Evolutionary conservation across 2,797 vertebrate species (phyloP).

Genomic region (Mus minutoides): DNA sequence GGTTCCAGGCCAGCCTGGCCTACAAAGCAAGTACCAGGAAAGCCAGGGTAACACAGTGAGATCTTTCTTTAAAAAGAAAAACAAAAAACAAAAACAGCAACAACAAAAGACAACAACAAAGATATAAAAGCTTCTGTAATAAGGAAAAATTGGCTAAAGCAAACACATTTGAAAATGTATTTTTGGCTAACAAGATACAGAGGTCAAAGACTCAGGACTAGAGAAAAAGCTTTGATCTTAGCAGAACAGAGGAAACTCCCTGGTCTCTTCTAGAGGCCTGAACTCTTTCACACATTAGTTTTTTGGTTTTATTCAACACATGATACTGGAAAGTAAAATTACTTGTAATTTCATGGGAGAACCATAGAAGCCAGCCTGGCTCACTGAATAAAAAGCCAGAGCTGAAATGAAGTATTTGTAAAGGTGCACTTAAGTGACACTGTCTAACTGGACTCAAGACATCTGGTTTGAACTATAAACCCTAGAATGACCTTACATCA

Average conservation of each 20-base stretch:
- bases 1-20: background rate
- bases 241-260: background rate
- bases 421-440: background rate
- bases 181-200: background rate
- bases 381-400: conserved; percentile 16
- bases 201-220: background rate
- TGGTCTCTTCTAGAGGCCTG: background rate
- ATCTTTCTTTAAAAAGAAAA: background rate
- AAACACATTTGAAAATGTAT: background rate
- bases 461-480: background rate
- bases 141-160: background rate
- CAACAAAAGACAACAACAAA: background rate
- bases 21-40: background rate
- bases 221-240: background rate
- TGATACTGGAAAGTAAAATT: background rate
- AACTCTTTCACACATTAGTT: background rate
- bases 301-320: background rate
- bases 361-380: background rate
- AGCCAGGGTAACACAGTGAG: background rate
- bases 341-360: conserved; percentile 19
- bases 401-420: background rate
- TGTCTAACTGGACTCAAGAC: background rate
- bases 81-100: background rate
- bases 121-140: background rate
- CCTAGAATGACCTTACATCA: background rate